Percentiles rank a stretch among this genome's conserved stretches.
Evolutionary conservation across 2,113 vertebrate species (phyloP).

Genomic region (Zosterops lateralis): DNA sequence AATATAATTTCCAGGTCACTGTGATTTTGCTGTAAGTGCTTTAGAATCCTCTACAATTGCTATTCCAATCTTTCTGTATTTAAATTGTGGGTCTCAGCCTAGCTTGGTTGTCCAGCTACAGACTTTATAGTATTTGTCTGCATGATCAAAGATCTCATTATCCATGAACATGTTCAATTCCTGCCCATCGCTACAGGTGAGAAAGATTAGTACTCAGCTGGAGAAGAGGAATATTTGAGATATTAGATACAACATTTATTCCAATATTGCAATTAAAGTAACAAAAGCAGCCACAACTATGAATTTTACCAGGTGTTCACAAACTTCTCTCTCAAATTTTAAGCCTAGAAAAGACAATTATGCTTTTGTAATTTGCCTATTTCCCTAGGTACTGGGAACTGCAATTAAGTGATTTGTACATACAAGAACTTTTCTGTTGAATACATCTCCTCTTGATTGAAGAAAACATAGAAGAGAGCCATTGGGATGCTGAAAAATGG

Average conservation of each 20-base stretch:
- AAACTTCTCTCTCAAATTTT: neutral
- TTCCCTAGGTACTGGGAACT: neutral
- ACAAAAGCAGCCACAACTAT: neutral
- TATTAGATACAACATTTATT: neutral
- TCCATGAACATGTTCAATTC: rapidly evolving
- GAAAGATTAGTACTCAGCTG: neutral
- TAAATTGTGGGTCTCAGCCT: neutral
- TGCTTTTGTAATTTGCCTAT: neutral
- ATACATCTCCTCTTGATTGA: neutral
- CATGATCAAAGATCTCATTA: neutral
- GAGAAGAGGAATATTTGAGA: neutral
- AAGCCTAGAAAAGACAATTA: neutral
- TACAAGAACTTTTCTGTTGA: neutral
- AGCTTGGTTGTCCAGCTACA: neutral
- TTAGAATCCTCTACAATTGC: neutral
- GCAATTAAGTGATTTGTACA: neutral
- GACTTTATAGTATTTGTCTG: neutral
- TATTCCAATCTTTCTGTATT: neutral
- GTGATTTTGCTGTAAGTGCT: neutral
- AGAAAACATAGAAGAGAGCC: neutral
- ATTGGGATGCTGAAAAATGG: neutral
- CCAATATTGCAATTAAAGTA: neutral
- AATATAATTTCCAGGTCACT: neutral
- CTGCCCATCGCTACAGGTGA: neutral
- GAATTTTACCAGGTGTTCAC: neutral